phyloP scores from a whole-genome alignment of 2,888 invertebrate species.

The Portevinia maculata region DNA sequence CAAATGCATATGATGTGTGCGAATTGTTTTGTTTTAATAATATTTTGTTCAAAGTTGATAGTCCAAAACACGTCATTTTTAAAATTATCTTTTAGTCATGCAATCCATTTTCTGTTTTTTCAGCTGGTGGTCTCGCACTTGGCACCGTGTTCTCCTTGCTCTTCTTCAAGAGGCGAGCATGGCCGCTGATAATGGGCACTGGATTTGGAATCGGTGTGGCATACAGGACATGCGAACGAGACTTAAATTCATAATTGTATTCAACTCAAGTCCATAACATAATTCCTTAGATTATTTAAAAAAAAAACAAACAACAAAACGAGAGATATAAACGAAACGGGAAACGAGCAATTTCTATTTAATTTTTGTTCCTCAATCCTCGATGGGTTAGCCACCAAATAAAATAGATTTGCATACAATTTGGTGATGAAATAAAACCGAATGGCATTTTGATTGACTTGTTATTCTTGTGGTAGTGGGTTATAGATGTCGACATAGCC shows the following conservation, averaged over 20 bases:
- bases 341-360: conserved; percentile 27
- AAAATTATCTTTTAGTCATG: conserved; percentile 15
- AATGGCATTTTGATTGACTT: conserved; percentile 35
- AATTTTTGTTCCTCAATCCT: conserved; percentile 23
- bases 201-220: conserved; percentile 96
- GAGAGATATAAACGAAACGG: too few relatives aligned
- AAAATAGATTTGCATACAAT: conserved; percentile 14
- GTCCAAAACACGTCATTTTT: too few relatives aligned
- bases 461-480: too few relatives aligned
- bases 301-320: conserved; percentile 11
- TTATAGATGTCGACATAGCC: too few relatives aligned
- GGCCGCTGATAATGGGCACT: conserved; percentile 94
- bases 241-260: conserved; percentile 77
- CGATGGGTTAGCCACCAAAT: not conserved
- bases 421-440: conserved; percentile 13
- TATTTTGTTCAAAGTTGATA: too few relatives aligned
- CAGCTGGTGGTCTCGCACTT: conserved; percentile 91
- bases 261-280: conserved; percentile 21
- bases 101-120: conserved; percentile 79
- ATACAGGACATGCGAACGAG: conserved; percentile 79
- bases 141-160: conserved; percentile 92
- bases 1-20: not conserved
- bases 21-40: conserved; percentile 7
- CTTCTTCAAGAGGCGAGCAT: conserved; percentile 91
- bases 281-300: conserved; percentile 63